Conservation (phyloP, 2,113 vertebrate species). For the Solea solea region DNA sequence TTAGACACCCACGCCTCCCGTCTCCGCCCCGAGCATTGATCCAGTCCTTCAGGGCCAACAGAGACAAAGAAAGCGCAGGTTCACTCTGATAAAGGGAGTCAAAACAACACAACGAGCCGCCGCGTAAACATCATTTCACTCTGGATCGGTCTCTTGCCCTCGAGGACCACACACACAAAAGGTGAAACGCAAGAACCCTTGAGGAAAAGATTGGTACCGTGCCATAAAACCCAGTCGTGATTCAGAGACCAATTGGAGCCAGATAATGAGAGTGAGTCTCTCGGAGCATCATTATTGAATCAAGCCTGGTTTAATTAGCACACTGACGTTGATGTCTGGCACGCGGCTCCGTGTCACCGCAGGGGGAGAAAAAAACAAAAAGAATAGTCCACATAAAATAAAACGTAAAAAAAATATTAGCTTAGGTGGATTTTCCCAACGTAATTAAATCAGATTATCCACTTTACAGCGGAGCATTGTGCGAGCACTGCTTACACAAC, state of each 20-base stretch:
- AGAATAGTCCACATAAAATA: constrained; percentile 41
- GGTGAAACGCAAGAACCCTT: constrained; percentile 74
- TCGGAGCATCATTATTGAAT: constrained; percentile 66
- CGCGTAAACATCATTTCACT: constrained; percentile 77
- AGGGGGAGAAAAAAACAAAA: constrained; percentile 16
- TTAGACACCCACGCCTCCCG: too few species aligned
- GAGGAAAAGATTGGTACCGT: constrained; percentile 65
- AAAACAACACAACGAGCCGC: constrained; percentile 59
- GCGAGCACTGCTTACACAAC: constrained; percentile 36
- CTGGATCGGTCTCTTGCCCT: constrained; percentile 62
- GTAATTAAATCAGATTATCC: constrained; percentile 52
- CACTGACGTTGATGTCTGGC: constrained; percentile 41
- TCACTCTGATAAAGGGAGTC: constrained; percentile 56
- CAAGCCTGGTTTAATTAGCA: constrained; percentile 67
- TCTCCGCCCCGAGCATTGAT: too few species aligned
- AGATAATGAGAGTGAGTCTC: constrained; percentile 66
- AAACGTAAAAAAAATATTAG: constrained; percentile 19
- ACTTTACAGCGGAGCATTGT: constrained; percentile 40
- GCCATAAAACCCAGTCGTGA: constrained; percentile 58
- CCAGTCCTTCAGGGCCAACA: constrained; percentile 14
- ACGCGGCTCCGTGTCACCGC: constrained; percentile 49
- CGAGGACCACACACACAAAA: constrained; percentile 64
- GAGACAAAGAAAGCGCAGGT: constrained; percentile 33
- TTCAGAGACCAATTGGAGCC: constrained; percentile 62
- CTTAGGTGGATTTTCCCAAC: constrained; percentile 37